These are phyloP conservation scores for Chromoteleia sp. DNA, from an alignment of 2,888 invertebrate species.

Conservation along the genomic window DNA sequence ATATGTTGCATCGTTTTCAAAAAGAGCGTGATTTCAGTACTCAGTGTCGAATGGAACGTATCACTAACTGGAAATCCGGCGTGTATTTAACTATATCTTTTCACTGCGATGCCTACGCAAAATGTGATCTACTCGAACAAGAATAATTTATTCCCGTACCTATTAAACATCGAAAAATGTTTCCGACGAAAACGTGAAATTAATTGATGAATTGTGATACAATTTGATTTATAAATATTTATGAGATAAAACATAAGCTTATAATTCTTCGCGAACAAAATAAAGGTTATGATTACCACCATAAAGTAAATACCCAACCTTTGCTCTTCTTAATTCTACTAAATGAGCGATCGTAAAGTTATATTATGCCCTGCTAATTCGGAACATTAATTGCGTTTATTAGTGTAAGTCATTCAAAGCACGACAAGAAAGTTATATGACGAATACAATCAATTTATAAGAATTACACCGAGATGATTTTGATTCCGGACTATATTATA, in stretches of 20 bases:
- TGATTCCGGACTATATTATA: constrained; percentile 22
- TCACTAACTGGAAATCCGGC: constrained; percentile 75
- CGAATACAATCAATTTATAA: constrained; percentile 65
- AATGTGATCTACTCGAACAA: constrained; percentile 26
- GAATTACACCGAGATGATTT: constrained; percentile 49
- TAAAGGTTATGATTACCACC: constrained; percentile 24
- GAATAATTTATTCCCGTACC: background rate
- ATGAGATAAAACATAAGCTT: constrained; percentile 1
- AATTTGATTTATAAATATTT: constrained; percentile 35
- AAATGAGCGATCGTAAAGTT: constrained; percentile 61
- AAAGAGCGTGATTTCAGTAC: constrained; percentile 29
- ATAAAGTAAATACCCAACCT: constrained; percentile 57
- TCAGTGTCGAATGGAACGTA: constrained; percentile 64
- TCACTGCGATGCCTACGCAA: constrained; percentile 66
- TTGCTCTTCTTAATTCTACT: constrained; percentile 61
- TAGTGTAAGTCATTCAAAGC: constrained; percentile 58
- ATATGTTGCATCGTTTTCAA: constrained; percentile 12
- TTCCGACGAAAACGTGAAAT: background rate
- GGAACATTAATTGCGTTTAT: constrained; percentile 63
- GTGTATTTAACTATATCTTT: constrained; percentile 68
- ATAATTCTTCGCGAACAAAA: constrained; percentile 15
- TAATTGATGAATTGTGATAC: background rate
- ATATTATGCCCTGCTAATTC: constrained; percentile 66
- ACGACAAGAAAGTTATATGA: constrained; percentile 53
- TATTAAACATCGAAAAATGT: background rate